Evolutionary conservation across 2,113 vertebrate species (phyloP), one percentile per base, ranked within the genome.

Genomic region (Aleadryas rufinucha): DNA sequence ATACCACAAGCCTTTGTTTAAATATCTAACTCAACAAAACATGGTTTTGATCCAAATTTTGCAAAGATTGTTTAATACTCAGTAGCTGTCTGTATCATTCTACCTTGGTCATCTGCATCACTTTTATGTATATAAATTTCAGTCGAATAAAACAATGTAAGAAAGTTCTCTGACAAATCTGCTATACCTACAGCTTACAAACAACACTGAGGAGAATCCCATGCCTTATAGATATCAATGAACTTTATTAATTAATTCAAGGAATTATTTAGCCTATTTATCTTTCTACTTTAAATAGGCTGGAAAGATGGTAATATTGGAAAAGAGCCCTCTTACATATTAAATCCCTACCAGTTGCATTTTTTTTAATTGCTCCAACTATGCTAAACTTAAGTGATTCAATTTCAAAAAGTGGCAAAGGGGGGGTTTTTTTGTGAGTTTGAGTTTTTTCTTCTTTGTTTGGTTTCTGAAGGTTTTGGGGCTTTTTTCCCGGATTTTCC

Each of bases 391-490:
- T 35, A 31, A 71, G 9, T 15, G 8, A 57, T 35, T 5, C 5
- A 66, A 13, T 21, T 39, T 26, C 76, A 91, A 69, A 2, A 60
- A 33, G 4, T 57, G 15, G 12, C 4, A 54, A 69, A 35, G 7
- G 16, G 44, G 3, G 7, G 3, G 7, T 9, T 1, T 3, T 27
- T 35, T 44, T 33, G 18, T 22, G 42, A 11, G 2, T 50, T 39
- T 53, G 23, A 3, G 1, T 7, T 39, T 39, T 52, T 61, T 45
- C 23, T 2, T 37, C 60, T 2, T 41, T 39, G 30, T 7, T 41
- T 20, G 7, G 11, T 19, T 54, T 70, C 60, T 53, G 26, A 23
- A 47, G 28, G 10, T 23, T 70, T 53, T 5, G 12, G 23, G 10
- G 6, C 14, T 47, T 39, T 39, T 59, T 24, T 13, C 0, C 37